A percentile compares a stretch with the other conserved stretches of the same genome.
phyloP scores from a whole-genome alignment of 2,888 invertebrate genomes.

The Papilio demoleus region DNA sequence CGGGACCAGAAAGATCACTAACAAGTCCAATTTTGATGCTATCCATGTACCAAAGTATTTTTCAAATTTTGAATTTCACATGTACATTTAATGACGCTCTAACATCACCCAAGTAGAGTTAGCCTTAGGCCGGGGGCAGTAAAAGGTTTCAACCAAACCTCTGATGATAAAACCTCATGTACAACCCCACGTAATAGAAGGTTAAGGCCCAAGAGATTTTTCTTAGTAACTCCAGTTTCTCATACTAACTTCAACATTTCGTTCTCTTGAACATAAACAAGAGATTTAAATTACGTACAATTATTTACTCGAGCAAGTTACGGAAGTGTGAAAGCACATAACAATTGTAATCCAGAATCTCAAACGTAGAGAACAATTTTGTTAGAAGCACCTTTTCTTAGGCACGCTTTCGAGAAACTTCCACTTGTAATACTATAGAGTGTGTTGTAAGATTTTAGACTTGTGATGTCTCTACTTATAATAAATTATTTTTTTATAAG shows the following conservation, averaged over 20 bases:
- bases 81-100: too few species aligned
- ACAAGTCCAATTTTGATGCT: too few species aligned
- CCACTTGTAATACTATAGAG: neutral
- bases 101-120: too few species aligned
- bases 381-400: slow-evolving; percentile 17
- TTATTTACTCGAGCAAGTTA: slow-evolving; percentile 18
- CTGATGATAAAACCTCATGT: too few species aligned
- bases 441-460: neutral
- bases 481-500: neutral
- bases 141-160: too few species aligned
- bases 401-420: slow-evolving; percentile 4
- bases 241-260: slow-evolving; percentile 1
- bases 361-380: slow-evolving; percentile 17
- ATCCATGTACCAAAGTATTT: too few species aligned
- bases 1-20: too few species aligned
- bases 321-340: slow-evolving; percentile 14
- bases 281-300: slow-evolving; percentile 11
- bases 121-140: too few species aligned
- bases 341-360: slow-evolving; percentile 12
- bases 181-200: too few species aligned
- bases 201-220: too few species aligned
- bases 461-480: neutral
- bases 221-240: neutral
- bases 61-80: too few species aligned
- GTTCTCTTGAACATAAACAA: neutral